Evolutionary conservation across 2,797 vertebrate genomes (phyloP), one percentile per base, ranked within the genome.

Genomic region (Centroberyx gerrardi): DNA sequence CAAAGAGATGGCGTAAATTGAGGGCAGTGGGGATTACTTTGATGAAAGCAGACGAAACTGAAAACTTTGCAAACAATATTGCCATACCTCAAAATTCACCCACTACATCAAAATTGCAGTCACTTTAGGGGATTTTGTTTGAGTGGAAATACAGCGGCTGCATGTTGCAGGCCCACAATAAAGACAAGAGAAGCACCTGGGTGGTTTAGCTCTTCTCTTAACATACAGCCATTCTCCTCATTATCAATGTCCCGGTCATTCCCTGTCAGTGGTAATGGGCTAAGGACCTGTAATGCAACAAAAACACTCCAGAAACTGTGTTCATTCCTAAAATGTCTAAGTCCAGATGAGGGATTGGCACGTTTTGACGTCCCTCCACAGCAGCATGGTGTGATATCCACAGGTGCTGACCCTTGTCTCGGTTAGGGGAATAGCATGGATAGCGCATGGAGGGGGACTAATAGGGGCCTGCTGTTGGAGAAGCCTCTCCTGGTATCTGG

Each of bases 331-430:
- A 76, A 72, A 81, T 60, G 28, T 42, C 14, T 36, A 54, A 44
- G 64, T 49, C 42, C 22, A 17, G 18, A 48, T 22, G 27, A 33
- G 12, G 56, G 77, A 88, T 52, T 83, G 87, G 49, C 84, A 88
- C 31, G 64, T 88, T 92, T 82, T 92, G 90, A 93, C 87, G 78
- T 88, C 51, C 67, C 5, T 80, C 78, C 60, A 54, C 67, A 77
- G 83, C 49, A 65, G 46, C 62, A 48, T 63, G 71, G 64, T 6
- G 40, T 68, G 84, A 80, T 76, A 86, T 87, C 84, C 87, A 86
- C 87, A 86, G 90, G 90, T 90, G 91, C 78, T 82, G 90, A 92
- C 80, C 89, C 78, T 62, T 55, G 84, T 71, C 74, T 74, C 61
- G 46, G 67, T 82, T 74, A 83, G 75, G 83, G 60, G 76, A 78